Conservation (phyloP, 2,797 vertebrate species). For the Hyperoplus immaculatus region DNA sequence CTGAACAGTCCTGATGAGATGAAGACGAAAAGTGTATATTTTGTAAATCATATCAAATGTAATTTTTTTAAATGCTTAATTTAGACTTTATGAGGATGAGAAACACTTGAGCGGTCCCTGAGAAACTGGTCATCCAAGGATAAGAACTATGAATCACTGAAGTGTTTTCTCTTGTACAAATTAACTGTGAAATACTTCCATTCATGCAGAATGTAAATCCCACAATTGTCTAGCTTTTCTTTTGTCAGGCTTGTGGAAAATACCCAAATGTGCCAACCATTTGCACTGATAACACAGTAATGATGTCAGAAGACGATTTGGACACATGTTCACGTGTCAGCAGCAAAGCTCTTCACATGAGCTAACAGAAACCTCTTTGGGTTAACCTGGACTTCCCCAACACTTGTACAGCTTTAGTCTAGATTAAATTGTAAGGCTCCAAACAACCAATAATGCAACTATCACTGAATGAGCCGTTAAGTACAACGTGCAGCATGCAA, state of each 20-base stretch:
- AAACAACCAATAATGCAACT: not conserved
- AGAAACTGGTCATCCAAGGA: not conserved
- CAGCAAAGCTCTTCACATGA: not conserved
- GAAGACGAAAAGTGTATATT: not conserved
- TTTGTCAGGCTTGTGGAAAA: not conserved
- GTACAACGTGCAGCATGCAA: not conserved
- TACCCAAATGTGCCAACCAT: not conserved
- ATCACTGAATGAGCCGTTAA: not conserved
- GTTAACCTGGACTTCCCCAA: not conserved
- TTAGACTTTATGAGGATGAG: not conserved
- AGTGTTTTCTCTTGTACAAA: not conserved
- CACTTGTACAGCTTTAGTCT: not conserved
- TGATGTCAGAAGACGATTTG: not conserved
- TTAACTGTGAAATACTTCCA: not conserved
- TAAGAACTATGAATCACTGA: not conserved
- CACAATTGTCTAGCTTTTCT: not conserved
- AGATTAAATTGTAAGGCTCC: not conserved
- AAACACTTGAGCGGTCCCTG: not conserved
- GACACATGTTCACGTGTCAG: not conserved
- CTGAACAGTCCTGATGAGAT: not conserved
- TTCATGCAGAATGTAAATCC: not conserved
- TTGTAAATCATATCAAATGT: not conserved
- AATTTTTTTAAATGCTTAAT: not conserved
- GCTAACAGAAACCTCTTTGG: not conserved
- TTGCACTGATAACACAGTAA: not conserved